Percentiles rank a stretch among this genome's conserved stretches.
These are phyloP conservation scores for Thripadectes ignobilis DNA, from an alignment of 2,797 vertebrate genomes.

Conservation along the genomic window DNA sequence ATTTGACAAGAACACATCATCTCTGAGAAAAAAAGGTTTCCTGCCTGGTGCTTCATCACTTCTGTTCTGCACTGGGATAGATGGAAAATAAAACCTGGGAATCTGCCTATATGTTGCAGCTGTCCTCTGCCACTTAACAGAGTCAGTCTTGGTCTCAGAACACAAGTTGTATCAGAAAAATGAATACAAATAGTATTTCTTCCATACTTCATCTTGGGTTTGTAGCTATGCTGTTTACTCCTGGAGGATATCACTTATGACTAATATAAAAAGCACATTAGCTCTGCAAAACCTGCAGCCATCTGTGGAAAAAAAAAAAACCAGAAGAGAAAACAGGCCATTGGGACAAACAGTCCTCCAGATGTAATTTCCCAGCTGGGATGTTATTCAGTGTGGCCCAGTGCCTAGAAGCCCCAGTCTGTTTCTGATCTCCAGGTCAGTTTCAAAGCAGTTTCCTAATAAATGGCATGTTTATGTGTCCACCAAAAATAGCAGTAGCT, in stretches of 20 bases:
- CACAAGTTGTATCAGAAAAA: not conserved
- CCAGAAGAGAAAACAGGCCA: conserved; percentile 21
- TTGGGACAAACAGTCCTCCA: conserved; percentile 41
- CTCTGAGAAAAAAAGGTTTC: not conserved
- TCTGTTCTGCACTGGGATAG: not conserved
- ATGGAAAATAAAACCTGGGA: not conserved
- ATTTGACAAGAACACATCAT: not conserved
- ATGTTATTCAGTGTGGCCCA: conserved; percentile 46
- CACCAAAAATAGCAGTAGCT: conserved; percentile 64
- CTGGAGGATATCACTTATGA: not conserved
- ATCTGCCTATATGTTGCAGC: not conserved
- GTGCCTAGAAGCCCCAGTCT: conserved; percentile 36
- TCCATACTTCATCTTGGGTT: not conserved
- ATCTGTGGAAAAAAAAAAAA: conserved; percentile 27
- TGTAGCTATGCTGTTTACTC: not conserved
- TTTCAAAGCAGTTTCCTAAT: conserved; percentile 61
- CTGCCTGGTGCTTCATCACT: not conserved
- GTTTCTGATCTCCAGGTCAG: conserved; percentile 48
- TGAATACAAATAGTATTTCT: not conserved
- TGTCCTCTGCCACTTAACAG: not conserved
- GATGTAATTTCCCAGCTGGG: conserved; percentile 63
- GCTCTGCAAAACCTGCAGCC: conserved; percentile 15
- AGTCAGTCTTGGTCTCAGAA: not conserved
- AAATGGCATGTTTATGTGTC: conserved; percentile 43
- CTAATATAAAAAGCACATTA: not conserved